Evolutionary conservation across 2,888 invertebrate species (phyloP).

Genomic region (Tetramorium bicarinatum): DNA sequence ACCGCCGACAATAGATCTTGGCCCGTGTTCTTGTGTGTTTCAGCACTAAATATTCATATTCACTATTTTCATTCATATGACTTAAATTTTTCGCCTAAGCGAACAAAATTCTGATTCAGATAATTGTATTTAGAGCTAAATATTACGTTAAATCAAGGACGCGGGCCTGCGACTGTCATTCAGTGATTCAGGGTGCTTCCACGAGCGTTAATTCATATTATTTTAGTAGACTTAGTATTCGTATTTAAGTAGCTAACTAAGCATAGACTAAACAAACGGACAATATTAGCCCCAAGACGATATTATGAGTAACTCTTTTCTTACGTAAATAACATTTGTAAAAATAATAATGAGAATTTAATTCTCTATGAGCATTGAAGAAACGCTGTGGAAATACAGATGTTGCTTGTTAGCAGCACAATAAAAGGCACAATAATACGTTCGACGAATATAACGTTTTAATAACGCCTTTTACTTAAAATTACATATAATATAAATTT

Average conservation of each 20-base stretch:
- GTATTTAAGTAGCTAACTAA: constrained; percentile 70
- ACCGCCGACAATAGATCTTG: constrained; percentile 56
- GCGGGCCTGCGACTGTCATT: constrained; percentile 70
- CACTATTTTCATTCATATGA: not conserved
- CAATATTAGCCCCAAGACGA: constrained; percentile 79
- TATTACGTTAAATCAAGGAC: not conserved
- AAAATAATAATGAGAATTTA: constrained; percentile 47
- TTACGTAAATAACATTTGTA: constrained; percentile 64
- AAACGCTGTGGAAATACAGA: constrained; percentile 11
- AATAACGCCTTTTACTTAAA: not conserved
- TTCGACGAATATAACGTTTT: constrained; percentile 1
- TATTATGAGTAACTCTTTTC: constrained; percentile 71
- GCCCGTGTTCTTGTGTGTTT: constrained; percentile 26
- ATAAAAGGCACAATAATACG: constrained; percentile 14
- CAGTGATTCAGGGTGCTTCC: constrained; percentile 85
- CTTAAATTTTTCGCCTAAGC: constrained; percentile 17
- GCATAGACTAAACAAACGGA: constrained; percentile 77
- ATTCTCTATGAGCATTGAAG: not conserved
- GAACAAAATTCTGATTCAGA: not conserved
- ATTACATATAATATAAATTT: too few species aligned
- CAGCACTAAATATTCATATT: not conserved
- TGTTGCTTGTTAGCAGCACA: not conserved
- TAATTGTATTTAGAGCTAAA: not conserved
- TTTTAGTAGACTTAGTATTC: constrained; percentile 64
- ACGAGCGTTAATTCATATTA: constrained; percentile 76